A percentile compares a stretch with the other conserved stretches of the same genome.
These are phyloP conservation scores for Struthidea cinerea DNA, from an alignment of 2,113 vertebrate species.

Conservation along the genomic window DNA sequence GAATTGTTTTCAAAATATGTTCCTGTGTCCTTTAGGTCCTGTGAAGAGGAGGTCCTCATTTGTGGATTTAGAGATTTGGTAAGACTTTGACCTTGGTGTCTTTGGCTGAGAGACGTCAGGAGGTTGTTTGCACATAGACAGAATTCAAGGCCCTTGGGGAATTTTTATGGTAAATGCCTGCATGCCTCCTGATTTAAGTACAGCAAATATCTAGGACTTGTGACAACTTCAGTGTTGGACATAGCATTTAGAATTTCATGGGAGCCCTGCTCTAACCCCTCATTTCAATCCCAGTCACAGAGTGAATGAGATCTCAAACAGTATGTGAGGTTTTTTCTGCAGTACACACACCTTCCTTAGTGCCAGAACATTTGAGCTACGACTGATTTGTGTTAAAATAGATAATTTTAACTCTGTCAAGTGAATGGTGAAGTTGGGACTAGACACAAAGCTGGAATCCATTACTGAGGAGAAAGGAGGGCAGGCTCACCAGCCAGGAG, in stretches of 20 bases:
- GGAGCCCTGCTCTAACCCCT: neutral
- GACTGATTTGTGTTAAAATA: neutral
- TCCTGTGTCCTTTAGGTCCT: neutral
- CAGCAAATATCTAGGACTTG: neutral
- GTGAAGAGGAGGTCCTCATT: neutral
- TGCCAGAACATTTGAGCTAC: neutral
- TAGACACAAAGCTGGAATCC: neutral
- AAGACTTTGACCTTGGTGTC: neutral
- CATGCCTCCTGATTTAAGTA: neutral
- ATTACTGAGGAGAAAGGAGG: neutral
- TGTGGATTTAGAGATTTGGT: neutral
- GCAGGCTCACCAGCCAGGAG: neutral
- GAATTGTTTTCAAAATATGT: neutral
- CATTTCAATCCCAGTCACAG: neutral
- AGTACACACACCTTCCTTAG: neutral
- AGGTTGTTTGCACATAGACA: neutral
- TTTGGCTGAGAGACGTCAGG: neutral
- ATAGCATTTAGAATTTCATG: neutral
- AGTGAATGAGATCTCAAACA: neutral
- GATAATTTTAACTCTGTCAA: neutral
- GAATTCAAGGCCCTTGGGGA: neutral
- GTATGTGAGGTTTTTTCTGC: neutral
- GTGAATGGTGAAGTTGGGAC: neutral
- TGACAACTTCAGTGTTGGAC: neutral
- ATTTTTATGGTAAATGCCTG: neutral